Evolutionary conservation across 2,888 invertebrate species (phyloP), one percentile per base, ranked within the genome.

Genomic region (Lycocerus yunnanus): DNA sequence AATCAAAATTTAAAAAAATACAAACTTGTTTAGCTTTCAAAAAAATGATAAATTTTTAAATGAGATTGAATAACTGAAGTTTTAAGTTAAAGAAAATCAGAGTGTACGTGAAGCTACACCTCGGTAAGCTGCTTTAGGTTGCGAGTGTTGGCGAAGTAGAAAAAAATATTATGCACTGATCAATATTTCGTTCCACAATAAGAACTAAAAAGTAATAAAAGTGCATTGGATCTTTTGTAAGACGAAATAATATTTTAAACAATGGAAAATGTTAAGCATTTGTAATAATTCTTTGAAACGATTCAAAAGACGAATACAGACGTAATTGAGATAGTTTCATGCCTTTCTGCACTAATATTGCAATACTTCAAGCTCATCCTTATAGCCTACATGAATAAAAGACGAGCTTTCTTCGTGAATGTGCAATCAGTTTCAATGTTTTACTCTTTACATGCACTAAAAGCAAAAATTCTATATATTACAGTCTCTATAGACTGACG

Each of bases 401-500:
- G 58, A 16, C 18, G 65, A 21, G 67, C 61, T 15, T 65, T 43
- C 27, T 69, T 70, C 67, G 24, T 71, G 61, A 66, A 68, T 58
- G 63, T 71, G 68, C 58, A 68, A 75, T 65, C 65, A 68, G 66
- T 66, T 71, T 71, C 63, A 72, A 66, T 73, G 66, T 73, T 73
- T 73, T 69, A 61, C 68, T 58, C 68, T 73, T 73, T 73, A 73
- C 68, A 69, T 65, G 73, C 43, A 20, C 58, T 58, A 59, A 73
- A 69, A 73, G 73, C 73, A 66, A 73, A 73, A 69, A 65, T 68
- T 73, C 69, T 59, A 69, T 73, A 73, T 72, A 68, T 58, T 61
- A 68, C 63, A 68, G 68, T 67, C 59, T 43, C 58, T 63, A 43
- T 43, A n/a, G 6, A 27, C 65, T 58, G 68, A 74, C 74, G 68